Evolutionary conservation across 2,888 invertebrate genomes (phyloP).

Genomic region (Philopedon plagiatum): DNA sequence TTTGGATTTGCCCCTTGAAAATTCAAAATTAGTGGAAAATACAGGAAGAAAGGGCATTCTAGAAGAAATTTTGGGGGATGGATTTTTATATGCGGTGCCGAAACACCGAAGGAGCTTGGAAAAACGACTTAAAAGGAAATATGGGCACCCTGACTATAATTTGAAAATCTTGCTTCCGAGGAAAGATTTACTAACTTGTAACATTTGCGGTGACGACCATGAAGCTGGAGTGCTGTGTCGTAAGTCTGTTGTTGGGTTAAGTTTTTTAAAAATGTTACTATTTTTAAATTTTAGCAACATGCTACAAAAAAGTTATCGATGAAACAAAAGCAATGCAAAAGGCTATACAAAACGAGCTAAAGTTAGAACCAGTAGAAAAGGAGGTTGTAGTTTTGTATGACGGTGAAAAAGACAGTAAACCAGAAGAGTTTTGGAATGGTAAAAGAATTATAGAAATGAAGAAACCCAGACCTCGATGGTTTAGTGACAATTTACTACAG

Average conservation of each 20-base stretch:
- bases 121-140: constrained; percentile 80
- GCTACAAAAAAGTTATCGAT: constrained; percentile 84
- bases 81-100: constrained; percentile 87
- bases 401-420: constrained; percentile 80
- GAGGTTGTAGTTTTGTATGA: constrained; percentile 90
- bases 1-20: constrained; percentile 34
- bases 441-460: constrained; percentile 90
- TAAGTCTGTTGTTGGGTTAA: constrained; percentile 66
- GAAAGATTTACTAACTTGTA: constrained; percentile 82
- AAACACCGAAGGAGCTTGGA: constrained; percentile 84
- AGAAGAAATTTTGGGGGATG: constrained; percentile 79
- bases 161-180: constrained; percentile 82
- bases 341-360: constrained; percentile 79
- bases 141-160: constrained; percentile 76
- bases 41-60: constrained; percentile 62
- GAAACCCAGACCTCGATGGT: constrained; percentile 90
- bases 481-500: constrained; percentile 86
- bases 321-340: constrained; percentile 88
- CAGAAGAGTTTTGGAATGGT: constrained; percentile 76
- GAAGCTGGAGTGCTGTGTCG: constrained; percentile 86
- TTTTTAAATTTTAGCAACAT: constrained; percentile 76
- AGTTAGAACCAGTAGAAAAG: constrained; percentile 82
- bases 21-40: constrained; percentile 6
- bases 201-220: constrained; percentile 88
- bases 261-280: background rate